These are phyloP conservation scores for Thamnaconus septentrionalis DNA, from an alignment of 2,113 vertebrate species.

Conservation along the genomic window DNA sequence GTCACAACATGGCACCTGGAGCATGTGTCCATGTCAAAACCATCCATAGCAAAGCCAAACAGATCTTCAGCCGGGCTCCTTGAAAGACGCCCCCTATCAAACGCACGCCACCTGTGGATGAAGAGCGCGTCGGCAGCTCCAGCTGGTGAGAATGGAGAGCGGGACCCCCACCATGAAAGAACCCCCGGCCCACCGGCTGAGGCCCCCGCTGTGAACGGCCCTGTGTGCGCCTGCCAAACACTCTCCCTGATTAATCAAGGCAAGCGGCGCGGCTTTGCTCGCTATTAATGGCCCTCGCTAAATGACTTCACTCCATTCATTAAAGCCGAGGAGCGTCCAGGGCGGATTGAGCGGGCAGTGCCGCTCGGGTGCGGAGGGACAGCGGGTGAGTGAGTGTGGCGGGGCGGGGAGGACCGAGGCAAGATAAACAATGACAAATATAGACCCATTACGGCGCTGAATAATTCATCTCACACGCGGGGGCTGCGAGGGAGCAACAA, in stretches of 20 bases:
- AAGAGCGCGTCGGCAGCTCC: constrained; percentile 16
- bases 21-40: too few relatives aligned
- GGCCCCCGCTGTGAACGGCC: constrained; percentile 58
- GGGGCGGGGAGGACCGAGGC: constrained; percentile 43
- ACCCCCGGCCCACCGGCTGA: constrained; percentile 35
- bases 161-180: constrained; percentile 42
- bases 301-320: constrained; percentile 74
- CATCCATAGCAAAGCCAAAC: too few relatives aligned
- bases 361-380: constrained; percentile 22
- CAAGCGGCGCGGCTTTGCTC: constrained; percentile 66
- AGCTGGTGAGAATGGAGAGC: constrained; percentile 34
- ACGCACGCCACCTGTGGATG: constrained; percentile 38
- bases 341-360: constrained; percentile 23
- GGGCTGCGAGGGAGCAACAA: constrained; percentile 15
- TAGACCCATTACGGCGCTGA: constrained; percentile 71
- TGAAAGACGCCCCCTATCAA: constrained; percentile 6
- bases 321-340: constrained; percentile 64
- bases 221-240: constrained; percentile 65
- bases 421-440: constrained; percentile 73
- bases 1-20: too few relatives aligned
- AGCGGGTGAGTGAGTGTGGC: neutral
- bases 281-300: constrained; percentile 66
- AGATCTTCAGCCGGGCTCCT: too few relatives aligned
- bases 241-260: constrained; percentile 75
- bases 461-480: constrained; percentile 69